Percentiles rank a stretch among this genome's conserved stretches.
phyloP scores from a whole-genome alignment of 2,888 invertebrate species.

The Cerastis rubricosa region DNA sequence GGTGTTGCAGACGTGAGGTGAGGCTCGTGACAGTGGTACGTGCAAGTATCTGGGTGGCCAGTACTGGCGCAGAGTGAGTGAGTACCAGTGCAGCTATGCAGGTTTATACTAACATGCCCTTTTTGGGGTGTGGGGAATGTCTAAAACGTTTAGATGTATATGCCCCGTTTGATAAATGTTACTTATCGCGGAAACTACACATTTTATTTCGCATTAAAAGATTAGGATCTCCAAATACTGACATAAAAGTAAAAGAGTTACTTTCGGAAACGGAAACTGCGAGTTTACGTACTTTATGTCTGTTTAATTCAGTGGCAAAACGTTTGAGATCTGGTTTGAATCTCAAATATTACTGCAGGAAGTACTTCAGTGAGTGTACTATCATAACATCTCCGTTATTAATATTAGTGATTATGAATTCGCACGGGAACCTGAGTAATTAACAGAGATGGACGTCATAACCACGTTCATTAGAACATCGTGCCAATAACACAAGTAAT shows the following conservation, averaged over 20 bases:
- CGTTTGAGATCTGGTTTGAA: background rate
- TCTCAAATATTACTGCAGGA: slow-evolving; percentile 18
- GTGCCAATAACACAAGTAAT: slow-evolving; percentile 25
- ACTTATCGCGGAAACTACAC: too few relatives aligned
- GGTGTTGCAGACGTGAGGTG: slow-evolving; percentile 56
- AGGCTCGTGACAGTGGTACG: slow-evolving; percentile 51
- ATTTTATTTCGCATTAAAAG: background rate
- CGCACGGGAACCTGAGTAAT: slow-evolving; percentile 41
- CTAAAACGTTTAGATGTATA: background rate
- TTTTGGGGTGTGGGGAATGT: background rate
- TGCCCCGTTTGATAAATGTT: background rate
- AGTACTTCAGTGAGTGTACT: background rate
- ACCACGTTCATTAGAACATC: slow-evolving; percentile 20
- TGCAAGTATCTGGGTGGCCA: slow-evolving; percentile 41
- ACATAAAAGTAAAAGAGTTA: background rate
- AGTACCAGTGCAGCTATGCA: background rate
- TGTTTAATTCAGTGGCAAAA: background rate
- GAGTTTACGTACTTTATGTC: background rate
- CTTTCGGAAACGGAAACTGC: slow-evolving; percentile 2
- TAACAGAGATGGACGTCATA: slow-evolving; percentile 13
- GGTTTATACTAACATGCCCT: background rate
- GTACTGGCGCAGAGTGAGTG: slow-evolving; percentile 11
- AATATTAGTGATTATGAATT: slow-evolving; percentile 2
- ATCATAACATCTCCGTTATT: background rate
- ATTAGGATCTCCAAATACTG: background rate